Evolutionary conservation across 2,888 invertebrate genomes (phyloP), one percentile per base, ranked within the genome.

Genomic region (Brachypterus glaber): DNA sequence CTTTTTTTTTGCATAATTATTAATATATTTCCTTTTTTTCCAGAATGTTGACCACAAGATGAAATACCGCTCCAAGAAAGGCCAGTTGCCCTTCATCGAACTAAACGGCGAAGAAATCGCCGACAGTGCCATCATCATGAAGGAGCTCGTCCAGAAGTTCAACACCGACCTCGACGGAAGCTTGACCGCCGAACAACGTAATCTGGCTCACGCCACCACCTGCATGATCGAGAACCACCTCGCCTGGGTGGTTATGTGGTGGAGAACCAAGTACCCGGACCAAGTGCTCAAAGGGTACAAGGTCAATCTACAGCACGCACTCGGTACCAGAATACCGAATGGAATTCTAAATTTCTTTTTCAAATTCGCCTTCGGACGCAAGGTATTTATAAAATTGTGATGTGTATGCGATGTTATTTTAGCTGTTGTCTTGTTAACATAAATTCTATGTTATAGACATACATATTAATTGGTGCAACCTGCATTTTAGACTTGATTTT

Each of bases 41-140:
- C 77, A 92, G 91, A 92, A 92, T 72, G 87, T 92, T 50, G 90
- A 91, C 64, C 91, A 92, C 70, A 90, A 89, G 72, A 79, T 89
- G 72, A 88, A 89, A 63, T 88, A 84, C 74, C 83, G 88, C 54
- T 92, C 91, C 54, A 87, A 87, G 74, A 93, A 93, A 64, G 92
- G 92, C 31, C 89, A 88, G 65, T 72, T 95, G 55, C 96, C 95
- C 21, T 96, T 95, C 70, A 77, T 96, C 51, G 92, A 95, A 66
- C 64, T 95, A 44, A 95, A 96, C 63, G 95, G 93, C 29, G 88
- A 90, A 60, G 91, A 95, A 69, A 82, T 92, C 49, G 84, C 91
- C 32, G 95, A 95, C 68, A 90, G 90, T 60, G 77, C 85, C 47
- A 81, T 90, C 56, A 91, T 93, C 58, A 83, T 95, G 57, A 84